Conservation (phyloP, 2,113 vertebrate species). For the Saguinus midas region DNA sequence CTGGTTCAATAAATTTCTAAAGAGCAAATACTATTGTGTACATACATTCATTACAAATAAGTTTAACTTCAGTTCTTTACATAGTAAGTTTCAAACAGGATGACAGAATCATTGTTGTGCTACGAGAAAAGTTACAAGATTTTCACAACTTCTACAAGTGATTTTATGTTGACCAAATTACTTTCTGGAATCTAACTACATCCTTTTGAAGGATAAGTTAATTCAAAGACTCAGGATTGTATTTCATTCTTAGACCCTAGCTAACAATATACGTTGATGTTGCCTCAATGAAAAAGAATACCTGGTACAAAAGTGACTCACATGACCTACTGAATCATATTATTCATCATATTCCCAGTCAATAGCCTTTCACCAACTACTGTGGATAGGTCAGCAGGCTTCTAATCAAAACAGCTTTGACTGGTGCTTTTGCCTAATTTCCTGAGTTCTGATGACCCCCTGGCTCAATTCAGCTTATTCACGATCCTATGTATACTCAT, state of each 20-base stretch:
- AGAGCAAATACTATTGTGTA: neutral
- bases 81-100: neutral
- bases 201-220: neutral
- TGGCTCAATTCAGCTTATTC: neutral
- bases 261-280: neutral
- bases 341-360: neutral
- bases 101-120: neutral
- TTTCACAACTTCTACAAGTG: neutral
- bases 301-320: neutral
- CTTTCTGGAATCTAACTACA: neutral
- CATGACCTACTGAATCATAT: neutral
- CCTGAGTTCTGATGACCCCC: neutral
- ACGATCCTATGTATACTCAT: neutral
- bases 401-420: neutral
- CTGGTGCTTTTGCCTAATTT: neutral
- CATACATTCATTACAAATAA: neutral
- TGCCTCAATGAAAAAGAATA: neutral
- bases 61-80: neutral
- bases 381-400: neutral
- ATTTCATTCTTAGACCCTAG: neutral
- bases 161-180: neutral
- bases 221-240: neutral
- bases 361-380: neutral
- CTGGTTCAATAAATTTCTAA: conserved; percentile 27
- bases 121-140: neutral